Base-by-base conservation (phyloP, 2,113 vertebrate species). In the Noturus placidus region DNA sequence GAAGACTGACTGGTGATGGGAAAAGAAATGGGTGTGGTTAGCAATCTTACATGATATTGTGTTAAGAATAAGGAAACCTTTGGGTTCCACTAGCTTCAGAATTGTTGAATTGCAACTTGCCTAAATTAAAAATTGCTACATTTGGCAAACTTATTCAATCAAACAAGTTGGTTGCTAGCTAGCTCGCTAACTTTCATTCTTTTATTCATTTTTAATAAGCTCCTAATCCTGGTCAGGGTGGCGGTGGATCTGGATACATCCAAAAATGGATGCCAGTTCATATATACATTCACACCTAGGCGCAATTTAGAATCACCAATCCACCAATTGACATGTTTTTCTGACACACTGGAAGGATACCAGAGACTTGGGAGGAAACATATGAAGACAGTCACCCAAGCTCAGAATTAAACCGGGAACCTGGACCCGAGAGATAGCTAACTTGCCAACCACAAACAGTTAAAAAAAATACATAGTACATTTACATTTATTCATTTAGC, bases 391-490 rank as follows among this genome's bases (percentile, higher is more conserved):
- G 57, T 3, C 42, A 42, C 33, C 33, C 11, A 2, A 61, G 20
- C 11, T 61, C 56, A 15, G 56, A 42, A 61, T 57, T 38, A 38
- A 35, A 57, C 30, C 2, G 20, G 56, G 33, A 82, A 81, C 33
- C 56, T 25, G 10, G 33, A 82, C 33, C 57, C 27, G 35, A 82
- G 19, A 80, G 19, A 50, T 77, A 50, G 25, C 76, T 1, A 54
- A 42, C 79, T 82, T 15, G 20, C 33, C 56, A 8, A 61, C 56
- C 52, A 57, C 78, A 35, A 56, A 80, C 11, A 42, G 56, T 61
- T 61, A 82, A 82, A 82, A 46, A 81, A 81, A 81, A 59, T 59
- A 57, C 78, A 4, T 35, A 35, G 30, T n/a, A n/a, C n/a, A n/a
- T n/a, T n/a, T n/a, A n/a, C n/a, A n/a, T n/a, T n/a, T n/a, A n/a